A percentile compares a stretch with the other conserved stretches of the same genome.
phyloP scores from a whole-genome alignment of 2,888 invertebrate genomes.

The Salticus scenicus region DNA sequence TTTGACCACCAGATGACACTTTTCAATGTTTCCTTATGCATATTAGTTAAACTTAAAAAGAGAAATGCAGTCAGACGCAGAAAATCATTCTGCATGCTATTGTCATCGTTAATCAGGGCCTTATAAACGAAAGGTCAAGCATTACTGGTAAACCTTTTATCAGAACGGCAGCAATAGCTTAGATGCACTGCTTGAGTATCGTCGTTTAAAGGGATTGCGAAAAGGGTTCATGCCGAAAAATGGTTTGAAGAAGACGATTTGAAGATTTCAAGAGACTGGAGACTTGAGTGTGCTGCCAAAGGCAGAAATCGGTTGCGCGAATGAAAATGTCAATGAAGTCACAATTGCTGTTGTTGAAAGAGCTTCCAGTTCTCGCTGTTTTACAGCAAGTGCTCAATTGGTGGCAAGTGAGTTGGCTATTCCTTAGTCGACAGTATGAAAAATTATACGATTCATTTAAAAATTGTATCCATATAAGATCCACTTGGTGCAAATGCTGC shows the following conservation, averaged over 20 bases:
- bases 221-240: not conserved
- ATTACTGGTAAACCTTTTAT: slow-evolving; percentile 10
- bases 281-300: not conserved
- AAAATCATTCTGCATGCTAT: not conserved
- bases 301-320: not conserved
- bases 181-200: not conserved
- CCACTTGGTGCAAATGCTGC: no score
- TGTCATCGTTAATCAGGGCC: not conserved
- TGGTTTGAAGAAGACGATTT: not conserved
- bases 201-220: not conserved
- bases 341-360: not conserved
- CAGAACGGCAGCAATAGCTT: not conserved
- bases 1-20: not conserved
- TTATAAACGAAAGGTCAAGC: not conserved
- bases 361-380: not conserved
- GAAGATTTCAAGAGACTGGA: not conserved
- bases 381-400: not conserved
- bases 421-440: not conserved
- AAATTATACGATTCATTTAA: not conserved
- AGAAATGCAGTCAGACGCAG: not conserved
- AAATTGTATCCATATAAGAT: not conserved
- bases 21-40: not conserved
- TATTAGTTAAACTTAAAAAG: not conserved
- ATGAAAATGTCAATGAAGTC: not conserved
- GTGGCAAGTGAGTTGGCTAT: not conserved